Conservation (phyloP, 2,797 vertebrate species). For the Gallirallus australis region DNA sequence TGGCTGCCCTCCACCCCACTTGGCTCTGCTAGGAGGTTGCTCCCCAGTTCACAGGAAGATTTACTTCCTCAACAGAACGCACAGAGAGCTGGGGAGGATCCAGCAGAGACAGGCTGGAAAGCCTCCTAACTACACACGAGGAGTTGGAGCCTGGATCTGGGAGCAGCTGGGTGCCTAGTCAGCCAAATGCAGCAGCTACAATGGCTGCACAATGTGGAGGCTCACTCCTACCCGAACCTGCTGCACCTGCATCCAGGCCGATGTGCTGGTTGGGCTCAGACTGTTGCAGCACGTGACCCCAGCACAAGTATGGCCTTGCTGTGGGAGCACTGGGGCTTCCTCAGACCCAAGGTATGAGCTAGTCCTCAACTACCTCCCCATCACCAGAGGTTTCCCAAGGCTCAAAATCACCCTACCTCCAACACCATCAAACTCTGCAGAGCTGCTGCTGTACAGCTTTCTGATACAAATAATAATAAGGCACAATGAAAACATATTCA, state of each 20-base stretch:
- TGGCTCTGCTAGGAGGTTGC: neutral
- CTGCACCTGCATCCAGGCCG: neutral
- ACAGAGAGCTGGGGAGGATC: neutral
- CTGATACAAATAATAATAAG: neutral
- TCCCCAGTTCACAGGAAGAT: neutral
- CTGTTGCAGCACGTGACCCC: neutral
- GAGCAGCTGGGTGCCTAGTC: neutral
- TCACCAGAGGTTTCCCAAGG: fast-evolving
- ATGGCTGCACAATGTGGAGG: neutral
- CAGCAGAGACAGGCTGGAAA: neutral
- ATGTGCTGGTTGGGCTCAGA: neutral
- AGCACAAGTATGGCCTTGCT: neutral
- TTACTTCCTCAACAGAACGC: neutral
- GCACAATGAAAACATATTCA: neutral
- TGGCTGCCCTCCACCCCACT: neutral
- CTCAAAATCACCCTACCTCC: neutral
- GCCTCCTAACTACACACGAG: neutral
- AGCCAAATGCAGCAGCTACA: neutral
- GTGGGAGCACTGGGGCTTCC: neutral
- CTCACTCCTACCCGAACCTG: neutral
- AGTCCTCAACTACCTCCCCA: fast-evolving
- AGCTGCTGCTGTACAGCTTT: neutral
- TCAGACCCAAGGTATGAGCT: neutral
- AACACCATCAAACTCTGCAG: neutral
- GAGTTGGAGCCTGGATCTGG: neutral